Evolutionary conservation across 2,113 vertebrate genomes (phyloP).

Genomic region (Noctilio leporinus): DNA sequence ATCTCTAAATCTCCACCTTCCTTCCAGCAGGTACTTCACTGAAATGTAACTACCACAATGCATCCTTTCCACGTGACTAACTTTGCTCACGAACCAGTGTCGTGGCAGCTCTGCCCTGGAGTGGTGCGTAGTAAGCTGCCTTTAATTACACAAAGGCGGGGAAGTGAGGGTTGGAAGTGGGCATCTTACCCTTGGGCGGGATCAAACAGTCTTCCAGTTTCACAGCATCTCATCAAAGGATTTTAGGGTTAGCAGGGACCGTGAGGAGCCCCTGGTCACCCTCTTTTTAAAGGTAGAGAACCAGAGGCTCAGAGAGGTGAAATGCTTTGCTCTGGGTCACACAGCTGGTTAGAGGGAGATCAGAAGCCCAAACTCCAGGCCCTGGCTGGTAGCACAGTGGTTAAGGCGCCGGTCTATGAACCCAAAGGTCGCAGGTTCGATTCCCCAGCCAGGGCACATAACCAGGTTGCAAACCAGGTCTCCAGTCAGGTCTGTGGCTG

Average conservation of each 20-base stretch:
- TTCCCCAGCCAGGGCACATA: too few species aligned
- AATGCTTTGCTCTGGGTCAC: neutral
- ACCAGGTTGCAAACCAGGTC: too few species aligned
- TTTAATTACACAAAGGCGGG: neutral
- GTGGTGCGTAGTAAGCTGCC: conserved; percentile 57
- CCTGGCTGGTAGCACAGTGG: too few species aligned
- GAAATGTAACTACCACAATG: conserved; percentile 68
- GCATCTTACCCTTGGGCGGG: conserved; percentile 51
- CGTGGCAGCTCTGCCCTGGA: conserved; percentile 50
- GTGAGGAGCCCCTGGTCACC: neutral
- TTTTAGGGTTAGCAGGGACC: neutral
- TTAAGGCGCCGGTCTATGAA: too few species aligned
- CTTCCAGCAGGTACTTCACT: conserved; percentile 67
- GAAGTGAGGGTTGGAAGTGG: neutral
- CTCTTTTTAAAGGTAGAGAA: neutral
- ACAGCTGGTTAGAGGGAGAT: neutral
- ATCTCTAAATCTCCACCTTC: conserved; percentile 73
- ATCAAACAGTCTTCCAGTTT: conserved; percentile 45
- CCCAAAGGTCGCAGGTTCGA: too few species aligned
- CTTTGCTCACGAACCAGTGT: conserved; percentile 42
- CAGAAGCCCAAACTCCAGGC: neutral
- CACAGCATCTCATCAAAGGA: neutral
- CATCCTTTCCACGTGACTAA: conserved; percentile 64
- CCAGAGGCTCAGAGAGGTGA: conserved; percentile 4
- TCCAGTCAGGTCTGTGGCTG: too few species aligned